Conservation (phyloP, 2,797 vertebrate genomes). For the Rhynchonycteris naso region DNA sequence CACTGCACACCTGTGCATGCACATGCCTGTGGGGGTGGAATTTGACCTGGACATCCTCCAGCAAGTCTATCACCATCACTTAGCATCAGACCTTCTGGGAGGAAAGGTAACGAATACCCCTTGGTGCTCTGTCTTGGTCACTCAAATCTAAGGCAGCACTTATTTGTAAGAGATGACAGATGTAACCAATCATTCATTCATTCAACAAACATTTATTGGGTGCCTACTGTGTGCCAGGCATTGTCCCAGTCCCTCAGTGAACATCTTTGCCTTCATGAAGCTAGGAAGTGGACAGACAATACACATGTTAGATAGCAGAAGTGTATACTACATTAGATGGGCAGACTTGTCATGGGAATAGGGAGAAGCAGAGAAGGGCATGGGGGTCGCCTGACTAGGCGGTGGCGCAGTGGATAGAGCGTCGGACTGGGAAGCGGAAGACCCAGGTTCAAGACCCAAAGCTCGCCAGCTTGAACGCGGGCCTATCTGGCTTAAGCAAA, state of each 20-base stretch:
- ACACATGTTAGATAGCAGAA: not conserved
- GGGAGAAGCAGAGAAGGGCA: not conserved
- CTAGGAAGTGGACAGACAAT: not conserved
- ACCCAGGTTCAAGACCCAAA: too few species aligned
- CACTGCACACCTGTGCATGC: not conserved
- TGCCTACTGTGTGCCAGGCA: not conserved
- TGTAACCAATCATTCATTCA: not conserved
- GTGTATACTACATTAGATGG: not conserved
- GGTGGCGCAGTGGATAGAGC: too few species aligned
- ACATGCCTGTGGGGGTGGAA: not conserved
- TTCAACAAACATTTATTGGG: not conserved
- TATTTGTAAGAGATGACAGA: not conserved
- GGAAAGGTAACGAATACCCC: not conserved
- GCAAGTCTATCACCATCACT: not conserved
- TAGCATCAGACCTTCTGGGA: not conserved
- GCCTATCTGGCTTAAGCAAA: too few species aligned
- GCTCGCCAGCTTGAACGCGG: too few species aligned
- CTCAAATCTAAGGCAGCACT: not conserved
- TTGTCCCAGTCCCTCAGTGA: not conserved
- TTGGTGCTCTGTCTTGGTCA: not conserved
- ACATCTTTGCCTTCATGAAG: not conserved
- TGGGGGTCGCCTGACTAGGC: too few species aligned
- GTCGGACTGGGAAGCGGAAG: too few species aligned
- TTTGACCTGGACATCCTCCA: not conserved
- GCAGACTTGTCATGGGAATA: not conserved